Evolutionary conservation across 1,140 invertebrate genomes (phyloP).

Genomic region (Drosophila rufa): DNA sequence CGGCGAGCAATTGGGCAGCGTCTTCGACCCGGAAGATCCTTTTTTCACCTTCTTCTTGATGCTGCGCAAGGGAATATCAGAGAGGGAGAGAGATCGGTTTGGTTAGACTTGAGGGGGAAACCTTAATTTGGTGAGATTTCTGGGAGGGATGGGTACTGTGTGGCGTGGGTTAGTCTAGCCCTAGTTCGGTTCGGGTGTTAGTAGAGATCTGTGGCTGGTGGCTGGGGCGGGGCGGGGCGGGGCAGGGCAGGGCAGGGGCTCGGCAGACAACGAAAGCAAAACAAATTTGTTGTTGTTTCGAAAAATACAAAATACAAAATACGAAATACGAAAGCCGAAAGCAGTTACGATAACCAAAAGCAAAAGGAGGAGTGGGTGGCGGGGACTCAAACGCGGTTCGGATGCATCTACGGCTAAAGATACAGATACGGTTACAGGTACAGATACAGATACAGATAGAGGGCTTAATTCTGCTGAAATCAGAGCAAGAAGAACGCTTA

Average conservation of each 20-base stretch:
- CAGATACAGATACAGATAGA: conserved; percentile 17
- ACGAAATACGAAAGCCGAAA: conserved; percentile 73
- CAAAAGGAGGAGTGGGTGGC: conserved; percentile 41
- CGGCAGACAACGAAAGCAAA: conserved; percentile 61
- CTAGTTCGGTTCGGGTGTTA: conserved; percentile 31
- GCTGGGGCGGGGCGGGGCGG: neutral
- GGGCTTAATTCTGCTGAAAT: conserved; percentile 75
- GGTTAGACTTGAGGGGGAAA: conserved; percentile 1
- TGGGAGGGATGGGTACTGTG: neutral
- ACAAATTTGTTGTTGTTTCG: conserved; percentile 61
- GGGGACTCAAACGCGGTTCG: conserved; percentile 3
- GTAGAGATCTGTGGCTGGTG: neutral
- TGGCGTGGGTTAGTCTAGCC: conserved; percentile 31
- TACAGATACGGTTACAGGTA: conserved; percentile 23
- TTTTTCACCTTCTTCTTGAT: conserved; percentile 97
- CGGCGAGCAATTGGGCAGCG: conserved; percentile 93
- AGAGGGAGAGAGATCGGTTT: conserved; percentile 10
- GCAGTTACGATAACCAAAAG: conserved; percentile 61
- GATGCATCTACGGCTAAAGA: conserved; percentile 24
- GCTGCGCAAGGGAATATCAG: conserved; percentile 86
- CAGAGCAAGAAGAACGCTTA: conserved; percentile 79
- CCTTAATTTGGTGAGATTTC: neutral
- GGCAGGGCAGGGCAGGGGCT: conserved; percentile 25
- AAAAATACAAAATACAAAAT: conserved; percentile 22
- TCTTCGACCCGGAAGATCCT: conserved; percentile 92